Evolutionary conservation across 1,140 invertebrate species (phyloP).

Genomic region (Atta colombica): DNA sequence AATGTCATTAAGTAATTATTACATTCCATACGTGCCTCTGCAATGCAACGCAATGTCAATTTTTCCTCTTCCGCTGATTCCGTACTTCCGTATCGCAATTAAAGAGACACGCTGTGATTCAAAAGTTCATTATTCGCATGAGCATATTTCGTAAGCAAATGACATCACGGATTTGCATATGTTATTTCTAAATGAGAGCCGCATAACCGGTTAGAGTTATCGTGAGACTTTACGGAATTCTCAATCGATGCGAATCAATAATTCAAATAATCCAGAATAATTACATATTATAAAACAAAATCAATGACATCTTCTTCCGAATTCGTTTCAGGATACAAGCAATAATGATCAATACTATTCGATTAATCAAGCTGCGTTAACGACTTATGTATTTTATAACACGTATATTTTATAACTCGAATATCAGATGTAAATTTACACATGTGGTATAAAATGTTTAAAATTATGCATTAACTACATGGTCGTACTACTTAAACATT

Average conservation of each 20-base stretch:
- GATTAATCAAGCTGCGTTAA: slow-evolving; percentile 56
- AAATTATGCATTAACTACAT: too few relatives aligned
- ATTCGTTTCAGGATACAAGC: neutral
- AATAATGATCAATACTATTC: slow-evolving; percentile 36
- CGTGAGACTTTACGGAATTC: neutral
- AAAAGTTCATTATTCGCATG: slow-evolving; percentile 20
- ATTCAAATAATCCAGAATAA: slow-evolving; percentile 7
- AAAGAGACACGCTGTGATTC: neutral
- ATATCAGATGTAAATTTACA: too few relatives aligned
- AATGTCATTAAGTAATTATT: slow-evolving; percentile 34
- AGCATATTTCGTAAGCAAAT: neutral
- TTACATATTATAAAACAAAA: slow-evolving; percentile 13
- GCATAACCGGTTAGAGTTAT: slow-evolving; percentile 33
- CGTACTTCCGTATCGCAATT: slow-evolving; percentile 12
- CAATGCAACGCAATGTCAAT: neutral
- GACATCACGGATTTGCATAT: slow-evolving; percentile 20
- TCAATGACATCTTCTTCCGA: neutral
- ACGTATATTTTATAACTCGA: neutral
- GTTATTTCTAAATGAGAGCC: slow-evolving; percentile 24
- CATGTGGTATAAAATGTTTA: too few relatives aligned
- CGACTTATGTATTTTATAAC: neutral
- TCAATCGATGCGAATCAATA: neutral
- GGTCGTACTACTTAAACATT: too few relatives aligned
- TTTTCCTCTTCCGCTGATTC: neutral
- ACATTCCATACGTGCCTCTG: neutral